Base-by-base conservation (phyloP, 2,888 invertebrate species). In the Phyllotreta cruciferae region DNA sequence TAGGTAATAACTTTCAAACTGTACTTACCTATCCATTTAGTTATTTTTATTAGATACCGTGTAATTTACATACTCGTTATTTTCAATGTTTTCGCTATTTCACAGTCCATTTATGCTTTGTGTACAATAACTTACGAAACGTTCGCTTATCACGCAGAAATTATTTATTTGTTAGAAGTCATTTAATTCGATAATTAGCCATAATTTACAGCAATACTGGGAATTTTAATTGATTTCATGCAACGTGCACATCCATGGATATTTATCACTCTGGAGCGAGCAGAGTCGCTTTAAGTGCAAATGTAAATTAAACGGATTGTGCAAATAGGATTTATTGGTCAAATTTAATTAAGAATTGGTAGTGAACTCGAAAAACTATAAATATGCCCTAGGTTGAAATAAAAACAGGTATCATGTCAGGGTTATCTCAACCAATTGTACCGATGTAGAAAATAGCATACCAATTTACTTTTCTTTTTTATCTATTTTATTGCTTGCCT, bases 201-300 rank as follows among this genome's bases (percentile, higher is more conserved):
- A 50, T 50, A 34, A 36, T 50, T 50, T 50, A 50, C 50, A 3
- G 50, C 11, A 50, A 50, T 35, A 13, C 14, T 36, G 36, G 36
- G 50, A 50, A 50, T 50, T 36, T 50, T 50, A 50, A 50, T 50
- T 50, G 50, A 50, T 50, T 50, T 50, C 36, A 50, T 50, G 34
- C 36, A 50, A 35, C 14, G 50, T 50, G 50, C 35, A 50, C 50
- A 36, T 50, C 36, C 11, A 6, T 10, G 37, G 50, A 50, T 50
- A 50, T 47, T 47, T 47, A 47, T 13, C 47, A 6, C 24, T 47
- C 14, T 6, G 24, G 7, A 6, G 24, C 24, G 24, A 47, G 24
- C 47, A 47, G 47, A 11, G 14, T 9, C 24, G 47, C 9, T 47
- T 24, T 47, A 9, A 47, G 9, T 9, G 34, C 44, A 44, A 44